Conservation (phyloP, 1,140 invertebrate genomes). For the Mya arenaria region DNA sequence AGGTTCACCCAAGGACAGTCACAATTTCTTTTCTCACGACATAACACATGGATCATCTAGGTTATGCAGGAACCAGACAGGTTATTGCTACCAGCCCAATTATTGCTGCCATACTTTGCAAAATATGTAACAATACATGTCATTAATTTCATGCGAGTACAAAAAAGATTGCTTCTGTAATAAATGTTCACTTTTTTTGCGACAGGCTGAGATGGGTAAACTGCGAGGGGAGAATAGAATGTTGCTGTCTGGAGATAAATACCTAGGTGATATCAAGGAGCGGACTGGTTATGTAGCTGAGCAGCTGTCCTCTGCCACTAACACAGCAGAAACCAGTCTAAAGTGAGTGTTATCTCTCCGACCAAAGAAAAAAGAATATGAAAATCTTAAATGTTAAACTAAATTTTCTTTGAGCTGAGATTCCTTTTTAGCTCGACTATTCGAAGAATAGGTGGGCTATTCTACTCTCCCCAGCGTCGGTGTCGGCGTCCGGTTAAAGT, state of each 20-base stretch:
- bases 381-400: neutral
- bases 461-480: neutral
- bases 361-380: neutral
- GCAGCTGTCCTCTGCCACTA: conserved; percentile 63
- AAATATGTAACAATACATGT: no score
- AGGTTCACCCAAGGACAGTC: no score
- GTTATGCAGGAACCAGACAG: no score
- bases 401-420: neutral
- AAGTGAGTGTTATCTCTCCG: conserved; percentile 46
- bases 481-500: neutral
- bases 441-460: neutral
- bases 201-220: conserved; percentile 58
- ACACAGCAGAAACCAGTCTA: conserved; percentile 68
- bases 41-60: no score
- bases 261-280: conserved; percentile 63
- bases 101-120: no score
- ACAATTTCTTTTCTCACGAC: no score
- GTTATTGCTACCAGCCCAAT: no score
- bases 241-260: conserved; percentile 50
- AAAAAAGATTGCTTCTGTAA: no score
- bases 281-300: conserved; percentile 68
- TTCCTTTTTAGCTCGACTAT: neutral
- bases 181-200: neutral
- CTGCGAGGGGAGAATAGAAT: conserved; percentile 61
- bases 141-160: no score